A percentile compares a stretch with the other conserved stretches of the same genome.
These are phyloP conservation scores for Pseudopleuronectes americanus DNA, from an alignment of 2,797 vertebrate genomes.

Conservation along the genomic window DNA sequence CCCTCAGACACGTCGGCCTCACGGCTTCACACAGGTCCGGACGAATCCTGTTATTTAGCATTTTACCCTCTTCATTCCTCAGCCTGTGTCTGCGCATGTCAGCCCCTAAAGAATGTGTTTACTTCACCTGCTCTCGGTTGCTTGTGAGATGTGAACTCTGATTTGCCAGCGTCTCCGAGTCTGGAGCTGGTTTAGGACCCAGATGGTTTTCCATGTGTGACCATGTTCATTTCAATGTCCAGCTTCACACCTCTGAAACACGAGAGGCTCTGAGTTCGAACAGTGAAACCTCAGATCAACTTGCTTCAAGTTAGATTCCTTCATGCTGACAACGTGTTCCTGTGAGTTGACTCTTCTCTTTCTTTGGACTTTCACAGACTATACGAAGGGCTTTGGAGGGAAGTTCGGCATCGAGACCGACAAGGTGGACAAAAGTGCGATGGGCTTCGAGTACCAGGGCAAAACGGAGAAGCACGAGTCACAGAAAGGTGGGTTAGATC, in stretches of 20 bases:
- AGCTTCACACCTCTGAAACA: too few relatives aligned
- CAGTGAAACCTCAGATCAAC: too few relatives aligned
- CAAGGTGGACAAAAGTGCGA: constrained; percentile 94
- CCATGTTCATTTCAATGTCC: too few relatives aligned
- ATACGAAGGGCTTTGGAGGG: constrained; percentile 84
- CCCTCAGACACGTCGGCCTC: background rate
- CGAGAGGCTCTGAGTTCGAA: too few relatives aligned
- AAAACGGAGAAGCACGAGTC: constrained; percentile 94
- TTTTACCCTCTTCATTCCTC: constrained; percentile 43
- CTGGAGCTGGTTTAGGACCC: too few relatives aligned
- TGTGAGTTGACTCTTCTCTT: background rate
- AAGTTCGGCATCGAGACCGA: constrained; percentile 90
- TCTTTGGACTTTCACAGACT: constrained; percentile 68
- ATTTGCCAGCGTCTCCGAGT: too few relatives aligned
- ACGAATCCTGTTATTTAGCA: constrained; percentile 14
- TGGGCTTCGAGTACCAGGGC: constrained; percentile 95
- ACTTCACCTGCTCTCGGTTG: too few relatives aligned
- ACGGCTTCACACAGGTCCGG: constrained; percentile 25
- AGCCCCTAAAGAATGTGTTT: too few relatives aligned
- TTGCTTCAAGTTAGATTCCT: too few relatives aligned
- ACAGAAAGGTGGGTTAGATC: constrained; percentile 85
- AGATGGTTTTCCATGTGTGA: too few relatives aligned
- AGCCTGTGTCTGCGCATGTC: constrained; percentile 11
- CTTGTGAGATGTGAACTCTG: too few relatives aligned
- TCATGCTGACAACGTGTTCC: too few relatives aligned